Conservation (phyloP, 2,113 vertebrate genomes). For the Pantherophis guttatus region DNA sequence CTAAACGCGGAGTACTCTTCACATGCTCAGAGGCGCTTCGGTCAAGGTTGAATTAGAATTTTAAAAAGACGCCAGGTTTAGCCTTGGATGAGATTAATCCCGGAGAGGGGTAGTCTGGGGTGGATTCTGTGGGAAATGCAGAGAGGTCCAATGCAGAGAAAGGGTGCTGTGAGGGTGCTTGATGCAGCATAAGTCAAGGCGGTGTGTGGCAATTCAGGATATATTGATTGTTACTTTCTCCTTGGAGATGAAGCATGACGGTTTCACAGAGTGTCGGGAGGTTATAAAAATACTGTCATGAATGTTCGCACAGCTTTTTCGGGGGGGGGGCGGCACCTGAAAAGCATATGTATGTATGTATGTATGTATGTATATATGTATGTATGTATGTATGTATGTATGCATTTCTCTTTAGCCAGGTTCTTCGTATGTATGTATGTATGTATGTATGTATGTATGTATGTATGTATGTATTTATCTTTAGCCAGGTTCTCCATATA, state of each 20-base stretch:
- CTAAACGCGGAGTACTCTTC: neutral
- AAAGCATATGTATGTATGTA: no score
- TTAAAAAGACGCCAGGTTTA: neutral
- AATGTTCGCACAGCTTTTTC: neutral
- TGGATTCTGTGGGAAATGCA: neutral
- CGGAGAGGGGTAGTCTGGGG: no score
- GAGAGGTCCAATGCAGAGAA: neutral
- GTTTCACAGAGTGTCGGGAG: neutral
- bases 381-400: no score
- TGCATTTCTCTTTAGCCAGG: no score
- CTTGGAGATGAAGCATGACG: neutral
- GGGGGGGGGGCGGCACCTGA: no score
- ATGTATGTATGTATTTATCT: no score
- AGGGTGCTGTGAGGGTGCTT: neutral
- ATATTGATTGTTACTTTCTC: neutral
- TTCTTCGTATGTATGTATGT: no score
- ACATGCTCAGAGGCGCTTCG: neutral
- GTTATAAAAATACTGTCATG: neutral
- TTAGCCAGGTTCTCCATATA: no score
- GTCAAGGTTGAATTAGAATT: neutral
- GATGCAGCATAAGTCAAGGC: neutral
- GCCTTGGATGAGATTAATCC: neutral
- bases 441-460: no score
- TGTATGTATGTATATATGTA: no score
- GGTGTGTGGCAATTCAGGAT: neutral